Evolutionary conservation across 2,113 vertebrate genomes (phyloP), one percentile per base, ranked within the genome.

Genomic region (Charina bottae): DNA sequence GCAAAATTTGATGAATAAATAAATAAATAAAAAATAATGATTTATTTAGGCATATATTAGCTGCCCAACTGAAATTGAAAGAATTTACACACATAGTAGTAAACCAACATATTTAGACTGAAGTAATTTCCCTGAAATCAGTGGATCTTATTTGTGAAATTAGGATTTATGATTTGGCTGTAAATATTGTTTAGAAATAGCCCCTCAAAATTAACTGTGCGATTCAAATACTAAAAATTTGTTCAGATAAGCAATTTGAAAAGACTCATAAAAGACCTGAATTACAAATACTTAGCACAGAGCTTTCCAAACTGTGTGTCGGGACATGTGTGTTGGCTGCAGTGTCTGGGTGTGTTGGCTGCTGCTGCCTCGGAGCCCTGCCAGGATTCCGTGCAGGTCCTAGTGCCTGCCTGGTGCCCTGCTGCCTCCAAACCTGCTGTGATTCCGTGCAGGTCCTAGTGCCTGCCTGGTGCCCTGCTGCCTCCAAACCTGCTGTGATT

Each of bases 201-300:
- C 53, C 7, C n/a, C 49, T 84, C 7, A 85, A 83, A 85, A 33
- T 68, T 83, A 17, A 17, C 33, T 85, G 1, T 24, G 8, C 54
- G 83, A 93, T 88, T 93, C 64, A 37, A 56, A 68, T 37, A 49
- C 59, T 86, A 49, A 85, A 28, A 68, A 53, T n/a, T 28, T 88
- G 55, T 68, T 21, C 15, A 93, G 10, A 23, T 91, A 90, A 42
- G 72, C 56, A 5, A 91, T 89, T 53, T 91, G 55, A 93, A 85
- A 42, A 90, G 85, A 33, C 68, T 78, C 0, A 1, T 42, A 78
- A 42, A 17, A 93, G 60, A 93, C 10, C 3, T 78, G 15, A n/a
- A 17, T 72, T 72, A 78, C 13, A 78, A 78, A 78, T 78, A 54
- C 37, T 37, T 58, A 54, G 5, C n/a, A n/a, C n/a, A n/a, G n/a